These are phyloP conservation scores for Rotaria macrura DNA, from an alignment of 2,888 invertebrate species.

Conservation along the genomic window DNA sequence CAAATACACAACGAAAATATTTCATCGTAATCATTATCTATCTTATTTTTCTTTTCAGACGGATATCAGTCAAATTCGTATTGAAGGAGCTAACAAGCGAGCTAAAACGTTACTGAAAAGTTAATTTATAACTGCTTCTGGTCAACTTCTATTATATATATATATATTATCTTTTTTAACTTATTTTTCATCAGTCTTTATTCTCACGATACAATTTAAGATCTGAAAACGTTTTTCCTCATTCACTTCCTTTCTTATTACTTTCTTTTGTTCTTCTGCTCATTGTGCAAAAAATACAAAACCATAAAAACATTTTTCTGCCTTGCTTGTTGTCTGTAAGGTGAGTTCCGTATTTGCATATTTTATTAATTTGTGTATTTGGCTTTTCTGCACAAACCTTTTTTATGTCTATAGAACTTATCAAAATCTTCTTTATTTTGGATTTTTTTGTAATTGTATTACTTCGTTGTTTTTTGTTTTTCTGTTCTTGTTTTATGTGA, in stretches of 20 bases:
- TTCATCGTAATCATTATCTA: not conserved
- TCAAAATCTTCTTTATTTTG: not conserved
- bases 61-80: constrained; percentile 75
- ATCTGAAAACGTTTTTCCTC: not conserved
- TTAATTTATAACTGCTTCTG: constrained; percentile 30
- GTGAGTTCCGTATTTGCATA: not conserved
- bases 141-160: too few relatives aligned
- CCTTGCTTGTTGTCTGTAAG: not conserved
- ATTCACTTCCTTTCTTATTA: not conserved
- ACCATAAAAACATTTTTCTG: not conserved
- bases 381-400: not conserved
- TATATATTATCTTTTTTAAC: not conserved
- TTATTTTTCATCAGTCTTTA: not conserved
- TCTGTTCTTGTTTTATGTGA: not conserved
- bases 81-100: constrained; percentile 88
- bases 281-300: not conserved
- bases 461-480: not conserved
- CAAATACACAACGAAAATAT: not conserved
- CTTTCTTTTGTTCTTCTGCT: not conserved
- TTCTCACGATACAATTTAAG: not conserved
- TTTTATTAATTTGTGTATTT: not conserved
- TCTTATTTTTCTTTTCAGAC: constrained; percentile 42
- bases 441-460: not conserved
- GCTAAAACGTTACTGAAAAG: constrained; percentile 82
- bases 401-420: not conserved